A percentile compares a stretch with the other conserved stretches of the same genome.
Evolutionary conservation across 1,140 invertebrate species (phyloP).

Genomic region (Phenacoccus solenopsis): DNA sequence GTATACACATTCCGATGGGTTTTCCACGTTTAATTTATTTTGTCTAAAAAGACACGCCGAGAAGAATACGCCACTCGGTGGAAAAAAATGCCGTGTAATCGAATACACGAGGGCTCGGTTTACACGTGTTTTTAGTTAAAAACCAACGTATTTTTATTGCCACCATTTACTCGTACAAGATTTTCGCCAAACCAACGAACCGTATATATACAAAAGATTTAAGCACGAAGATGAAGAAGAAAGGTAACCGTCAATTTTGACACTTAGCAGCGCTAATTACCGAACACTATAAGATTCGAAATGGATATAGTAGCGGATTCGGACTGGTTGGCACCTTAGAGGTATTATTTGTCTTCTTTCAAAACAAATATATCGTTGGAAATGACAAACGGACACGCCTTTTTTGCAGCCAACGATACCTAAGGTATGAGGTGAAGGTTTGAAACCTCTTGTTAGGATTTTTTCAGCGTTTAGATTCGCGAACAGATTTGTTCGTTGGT

Average conservation of each 20-base stretch:
- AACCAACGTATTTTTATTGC: background rate
- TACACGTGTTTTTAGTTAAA: conserved; percentile 2
- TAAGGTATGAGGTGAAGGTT: background rate
- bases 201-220: background rate
- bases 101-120: background rate
- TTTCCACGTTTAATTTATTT: background rate
- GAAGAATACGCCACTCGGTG: background rate
- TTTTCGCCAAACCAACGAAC: background rate
- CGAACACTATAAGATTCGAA: background rate
- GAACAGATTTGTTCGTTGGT: background rate
- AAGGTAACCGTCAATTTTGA: conserved; percentile 3
- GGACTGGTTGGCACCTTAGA: background rate
- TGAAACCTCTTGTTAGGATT: background rate
- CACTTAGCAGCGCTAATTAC: conserved; percentile 11
- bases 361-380: conserved; percentile 8
- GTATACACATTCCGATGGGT: background rate
- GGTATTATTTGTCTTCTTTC: conserved; percentile 13
- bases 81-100: background rate
- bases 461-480: background rate
- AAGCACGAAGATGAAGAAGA: background rate
- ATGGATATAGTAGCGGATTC: background rate
- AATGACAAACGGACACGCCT: background rate
- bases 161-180: background rate
- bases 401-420: background rate
- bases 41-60: background rate